Conservation (phyloP, 2,113 vertebrate species). For the Henicopernis longicauda region DNA sequence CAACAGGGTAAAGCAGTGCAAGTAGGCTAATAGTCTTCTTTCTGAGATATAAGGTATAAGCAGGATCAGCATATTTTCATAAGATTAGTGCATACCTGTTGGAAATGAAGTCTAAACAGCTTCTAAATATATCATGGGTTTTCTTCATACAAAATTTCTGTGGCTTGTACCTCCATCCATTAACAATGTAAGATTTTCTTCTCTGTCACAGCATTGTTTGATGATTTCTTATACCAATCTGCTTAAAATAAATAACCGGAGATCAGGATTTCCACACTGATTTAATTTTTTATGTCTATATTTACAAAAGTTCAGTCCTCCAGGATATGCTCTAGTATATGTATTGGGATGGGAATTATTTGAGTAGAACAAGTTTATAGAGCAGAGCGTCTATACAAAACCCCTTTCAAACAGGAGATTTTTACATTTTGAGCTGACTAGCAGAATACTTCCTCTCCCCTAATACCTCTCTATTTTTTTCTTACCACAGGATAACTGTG, state of each 20-base stretch:
- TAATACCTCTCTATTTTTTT: not conserved
- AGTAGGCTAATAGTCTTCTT: not conserved
- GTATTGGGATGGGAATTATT: not conserved
- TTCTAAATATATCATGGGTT: not conserved
- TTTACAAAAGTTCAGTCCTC: not conserved
- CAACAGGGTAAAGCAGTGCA: not conserved
- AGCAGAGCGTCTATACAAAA: not conserved
- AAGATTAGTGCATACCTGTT: not conserved
- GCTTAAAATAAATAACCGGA: not conserved
- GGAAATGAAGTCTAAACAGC: not conserved
- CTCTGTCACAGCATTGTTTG: not conserved
- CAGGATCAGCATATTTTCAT: not conserved
- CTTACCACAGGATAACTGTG: not conserved
- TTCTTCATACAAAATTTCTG: not conserved
- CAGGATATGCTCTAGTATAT: not conserved
- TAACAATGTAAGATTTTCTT: not conserved
- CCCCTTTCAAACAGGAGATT: not conserved
- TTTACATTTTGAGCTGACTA: not conserved
- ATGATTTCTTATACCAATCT: not conserved
- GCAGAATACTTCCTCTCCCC: not conserved
- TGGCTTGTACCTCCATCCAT: not conserved
- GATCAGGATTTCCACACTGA: not conserved
- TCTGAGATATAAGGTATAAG: not conserved
- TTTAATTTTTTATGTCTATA: not conserved
- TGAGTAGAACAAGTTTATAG: not conserved